These are phyloP conservation scores for Sebastes flavidus DNA, from an alignment of 2,797 vertebrate species.

Conservation along the genomic window DNA sequence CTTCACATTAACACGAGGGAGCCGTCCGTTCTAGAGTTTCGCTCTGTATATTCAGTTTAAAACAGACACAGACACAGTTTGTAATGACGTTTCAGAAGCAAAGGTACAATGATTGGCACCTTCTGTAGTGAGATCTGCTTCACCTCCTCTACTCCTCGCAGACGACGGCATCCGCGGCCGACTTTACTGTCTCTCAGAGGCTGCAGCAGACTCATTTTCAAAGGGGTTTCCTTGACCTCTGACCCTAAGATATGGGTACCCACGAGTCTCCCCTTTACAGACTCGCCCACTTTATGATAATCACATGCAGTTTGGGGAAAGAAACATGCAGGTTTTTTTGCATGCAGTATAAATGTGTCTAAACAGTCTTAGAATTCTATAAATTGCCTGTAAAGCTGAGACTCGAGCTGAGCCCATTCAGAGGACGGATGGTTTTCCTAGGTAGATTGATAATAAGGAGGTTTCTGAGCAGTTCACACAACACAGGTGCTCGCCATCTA, in stretches of 20 bases:
- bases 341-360: too few relatives aligned
- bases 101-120: background rate
- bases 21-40: background rate
- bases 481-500: too few relatives aligned
- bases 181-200: background rate
- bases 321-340: background rate
- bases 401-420: too few relatives aligned
- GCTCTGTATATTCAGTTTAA: background rate
- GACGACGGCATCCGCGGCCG: background rate
- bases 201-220: too few relatives aligned
- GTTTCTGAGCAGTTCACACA: too few relatives aligned
- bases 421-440: too few relatives aligned
- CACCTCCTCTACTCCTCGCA: background rate
- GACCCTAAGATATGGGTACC: background rate
- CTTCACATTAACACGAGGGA: background rate
- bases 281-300: background rate
- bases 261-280: background rate
- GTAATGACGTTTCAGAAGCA: background rate
- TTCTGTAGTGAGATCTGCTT: background rate
- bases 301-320: too few relatives aligned
- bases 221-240: too few relatives aligned
- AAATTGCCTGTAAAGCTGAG: too few relatives aligned
- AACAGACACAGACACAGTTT: background rate
- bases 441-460: too few relatives aligned
- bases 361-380: too few relatives aligned